Conservation (phyloP, 2,797 vertebrate genomes). For the Falco berigora region DNA sequence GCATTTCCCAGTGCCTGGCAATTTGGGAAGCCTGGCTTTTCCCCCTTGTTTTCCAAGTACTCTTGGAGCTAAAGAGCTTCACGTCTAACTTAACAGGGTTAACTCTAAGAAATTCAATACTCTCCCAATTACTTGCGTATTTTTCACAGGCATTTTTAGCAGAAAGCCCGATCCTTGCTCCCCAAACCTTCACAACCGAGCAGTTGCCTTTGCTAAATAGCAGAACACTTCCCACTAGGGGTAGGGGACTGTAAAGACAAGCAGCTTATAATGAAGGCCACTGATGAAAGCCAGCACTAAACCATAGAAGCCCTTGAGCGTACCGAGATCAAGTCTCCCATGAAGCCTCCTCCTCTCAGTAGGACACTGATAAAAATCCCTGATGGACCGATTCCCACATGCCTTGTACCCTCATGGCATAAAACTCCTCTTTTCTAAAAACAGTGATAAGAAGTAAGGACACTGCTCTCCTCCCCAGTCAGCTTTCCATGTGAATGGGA, state of each 20-base stretch:
- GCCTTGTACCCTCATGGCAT: background rate
- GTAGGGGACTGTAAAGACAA: background rate
- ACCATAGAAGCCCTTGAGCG: background rate
- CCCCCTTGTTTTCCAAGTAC: background rate
- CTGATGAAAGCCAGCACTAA: background rate
- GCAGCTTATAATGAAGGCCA: background rate
- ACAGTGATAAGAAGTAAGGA: background rate
- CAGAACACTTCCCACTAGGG: background rate
- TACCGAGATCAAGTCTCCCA: background rate
- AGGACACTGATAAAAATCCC: background rate
- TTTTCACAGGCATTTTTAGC: background rate
- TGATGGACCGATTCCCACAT: background rate
- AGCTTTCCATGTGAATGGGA: background rate
- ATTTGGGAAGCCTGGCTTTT: no score
- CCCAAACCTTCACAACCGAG: background rate
- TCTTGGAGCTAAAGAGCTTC: background rate
- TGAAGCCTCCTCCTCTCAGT: background rate
- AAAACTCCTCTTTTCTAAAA: background rate
- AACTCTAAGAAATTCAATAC: background rate
- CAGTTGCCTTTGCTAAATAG: background rate
- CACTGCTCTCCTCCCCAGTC: background rate
- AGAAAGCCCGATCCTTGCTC: background rate
- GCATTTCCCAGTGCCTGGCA: background rate
- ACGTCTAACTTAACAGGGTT: background rate
- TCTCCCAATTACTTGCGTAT: accelerated